Percentiles rank a stretch among this genome's conserved stretches.
Conservation (phyloP, 2,113 vertebrate genomes). For the Axis porcinus region DNA sequence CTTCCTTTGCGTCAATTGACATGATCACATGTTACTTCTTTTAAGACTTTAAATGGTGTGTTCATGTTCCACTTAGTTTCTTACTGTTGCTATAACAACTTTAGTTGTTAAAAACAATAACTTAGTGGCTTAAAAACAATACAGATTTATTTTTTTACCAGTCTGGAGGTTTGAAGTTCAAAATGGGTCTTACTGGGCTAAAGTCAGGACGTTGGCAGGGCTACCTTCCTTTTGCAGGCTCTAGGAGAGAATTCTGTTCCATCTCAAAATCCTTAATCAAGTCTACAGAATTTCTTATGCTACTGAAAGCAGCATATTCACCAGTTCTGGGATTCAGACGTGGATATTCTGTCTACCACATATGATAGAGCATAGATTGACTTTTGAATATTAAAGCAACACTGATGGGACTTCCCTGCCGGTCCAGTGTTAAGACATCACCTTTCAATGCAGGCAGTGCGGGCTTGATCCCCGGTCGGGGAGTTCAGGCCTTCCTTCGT, state of each 20-base stretch:
- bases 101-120: too few relatives aligned
- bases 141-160: neutral
- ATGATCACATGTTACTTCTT: neutral
- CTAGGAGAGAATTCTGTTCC: neutral
- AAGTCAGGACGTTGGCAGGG: neutral
- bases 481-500: neutral
- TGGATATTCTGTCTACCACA: neutral
- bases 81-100: neutral
- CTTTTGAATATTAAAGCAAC: neutral
- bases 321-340: neutral
- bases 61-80: neutral
- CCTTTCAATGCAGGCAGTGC: neutral
- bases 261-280: neutral
- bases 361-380: neutral
- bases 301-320: neutral
- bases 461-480: neutral
- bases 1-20: neutral
- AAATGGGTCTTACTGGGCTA: neutral
- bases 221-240: neutral
- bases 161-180: neutral
- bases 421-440: neutral
- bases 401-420: neutral
- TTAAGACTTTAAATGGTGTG: neutral
- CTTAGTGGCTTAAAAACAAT: neutral
- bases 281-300: neutral